Conservation (phyloP, 2,113 vertebrate species). For the Xyliphius kryptos region DNA sequence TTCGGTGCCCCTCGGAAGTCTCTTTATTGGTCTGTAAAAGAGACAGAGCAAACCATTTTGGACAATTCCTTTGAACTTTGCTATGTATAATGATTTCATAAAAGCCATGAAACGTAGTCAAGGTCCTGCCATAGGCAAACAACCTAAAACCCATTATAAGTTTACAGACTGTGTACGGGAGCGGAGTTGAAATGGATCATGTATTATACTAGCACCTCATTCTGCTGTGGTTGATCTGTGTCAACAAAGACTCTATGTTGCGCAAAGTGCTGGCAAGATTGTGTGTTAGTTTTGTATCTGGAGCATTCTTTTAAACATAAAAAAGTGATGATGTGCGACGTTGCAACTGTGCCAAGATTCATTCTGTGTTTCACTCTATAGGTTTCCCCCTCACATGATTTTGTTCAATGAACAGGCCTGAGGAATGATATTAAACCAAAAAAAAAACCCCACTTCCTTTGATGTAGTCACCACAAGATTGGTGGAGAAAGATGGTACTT, state of each 20-base stretch:
- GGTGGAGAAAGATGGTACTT: no score
- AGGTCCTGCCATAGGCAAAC: conserved; percentile 8
- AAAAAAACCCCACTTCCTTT: no score
- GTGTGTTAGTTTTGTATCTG: background rate
- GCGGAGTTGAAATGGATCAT: background rate
- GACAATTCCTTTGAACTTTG: conserved; percentile 16
- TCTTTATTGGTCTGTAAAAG: conserved; percentile 81
- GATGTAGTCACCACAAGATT: no score
- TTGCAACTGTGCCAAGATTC: no score
- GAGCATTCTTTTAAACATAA: background rate
- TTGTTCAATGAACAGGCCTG: no score
- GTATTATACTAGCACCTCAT: conserved; percentile 1
- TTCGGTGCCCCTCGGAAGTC: conserved; percentile 72
- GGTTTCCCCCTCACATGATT: no score
- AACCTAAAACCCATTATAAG: conserved; percentile 1
- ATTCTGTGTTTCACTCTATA: no score
- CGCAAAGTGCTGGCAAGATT: conserved; percentile 3
- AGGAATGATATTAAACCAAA: no score
- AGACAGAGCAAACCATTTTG: conserved; percentile 15
- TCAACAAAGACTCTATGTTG: background rate
- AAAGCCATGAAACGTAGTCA: conserved; percentile 15
- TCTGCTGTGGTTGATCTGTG: background rate
- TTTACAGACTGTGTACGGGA: background rate
- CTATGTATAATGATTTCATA: conserved; percentile 24
- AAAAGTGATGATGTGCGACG: no score